Base-by-base conservation (phyloP, 2,797 vertebrate genomes). In the Sebastes taczanowskii region DNA sequence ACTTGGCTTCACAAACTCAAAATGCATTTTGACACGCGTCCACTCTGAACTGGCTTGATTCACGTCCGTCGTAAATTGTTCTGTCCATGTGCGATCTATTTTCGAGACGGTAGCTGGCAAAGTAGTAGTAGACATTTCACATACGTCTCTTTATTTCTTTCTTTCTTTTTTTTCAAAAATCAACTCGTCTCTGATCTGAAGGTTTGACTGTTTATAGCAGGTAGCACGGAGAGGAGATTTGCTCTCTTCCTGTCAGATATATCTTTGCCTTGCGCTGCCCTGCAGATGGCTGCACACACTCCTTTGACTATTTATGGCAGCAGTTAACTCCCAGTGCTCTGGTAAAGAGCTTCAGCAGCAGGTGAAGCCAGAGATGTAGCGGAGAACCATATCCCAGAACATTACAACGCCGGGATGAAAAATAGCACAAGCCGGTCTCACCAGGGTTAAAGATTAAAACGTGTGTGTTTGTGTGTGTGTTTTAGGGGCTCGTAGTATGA, bases 341-440 rank as follows among this genome's bases (percentile, higher is more conserved):
- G 94, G 91, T 93, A 92, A 94, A 95, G 92, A 94, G 86, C 91
- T 93, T 91, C 90, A 93, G 82, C 90, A 93, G 92, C 93, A 95
- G 94, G 92, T 95, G 90, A 88, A 91, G 85, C 72, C 80, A 55
- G 81, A 90, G 89, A 93, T 91, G 89, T 78, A 82, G 92, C 84
- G 83, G 80, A 89, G 88, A 88, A 67, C 69, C 88, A 60, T 86
- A 90, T 91, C 84, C 83, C 85, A 90, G 87, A 84, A 88, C 87
- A 85, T 88, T 81, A 79, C 78, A 89, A 75, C 61, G 11, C 49
- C 30, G 71, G 82, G 86, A 92, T 89, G 92, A 94, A 93, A 95
- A 95, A 94, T 88, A 86, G 91, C 87, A 32, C 52, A 55, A 79
- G 81, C 30, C 75, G 1, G 35, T 55, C 82, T 80, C 85, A 69